Base-by-base conservation (phyloP, 2,888 invertebrate genomes). In the Parthenolecanium corni region DNA sequence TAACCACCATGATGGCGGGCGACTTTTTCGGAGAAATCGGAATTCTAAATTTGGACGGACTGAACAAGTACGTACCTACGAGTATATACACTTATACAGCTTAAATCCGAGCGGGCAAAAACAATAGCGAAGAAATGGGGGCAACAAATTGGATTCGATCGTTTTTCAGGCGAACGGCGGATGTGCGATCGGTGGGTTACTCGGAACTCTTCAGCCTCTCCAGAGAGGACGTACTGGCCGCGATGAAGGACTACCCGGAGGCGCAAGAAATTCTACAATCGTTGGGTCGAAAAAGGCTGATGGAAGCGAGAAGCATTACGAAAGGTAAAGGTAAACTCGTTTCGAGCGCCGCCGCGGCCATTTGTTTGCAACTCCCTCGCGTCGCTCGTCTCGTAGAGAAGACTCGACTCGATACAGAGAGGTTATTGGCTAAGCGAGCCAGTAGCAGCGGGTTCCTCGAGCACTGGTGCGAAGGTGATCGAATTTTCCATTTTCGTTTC, bases 11-110 rank as follows among this genome's bases (percentile, higher is more conserved):
- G 94, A 91, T 90, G 72, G 92, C 95, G 1, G 95, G 95, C 0
- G 95, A 95, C 74, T 96, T 96, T 77, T 96, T 96, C 71, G 95
- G 95, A 1, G 95, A 96, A 78, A 96, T 96, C 69, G 95, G 95
- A 36, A 95, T 96, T 67, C 79, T 96, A 3, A 95, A 95, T 75
- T 78, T 96, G 64, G 95, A 95, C 72, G 94, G 95, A 16, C 80
- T 94, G 9, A 95, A 96, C 76, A 94, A 93, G 94, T 94, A 76
- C 76, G 49, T 42, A 31, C 52, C 31, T 6, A 31, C 44, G 6
- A 44, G 20, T 44, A 44, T 18, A 44, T 3, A 20, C 20, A 12
- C 16, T 44, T 18, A 4, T 20, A 44, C n/a, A n/a, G n/a, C n/a
- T n/a, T n/a, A n/a, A n/a, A n/a, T n/a, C n/a, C n/a, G n/a, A n/a